Evolutionary conservation across 2,113 vertebrate genomes (phyloP).

Genomic region (Phycodurus eques): DNA sequence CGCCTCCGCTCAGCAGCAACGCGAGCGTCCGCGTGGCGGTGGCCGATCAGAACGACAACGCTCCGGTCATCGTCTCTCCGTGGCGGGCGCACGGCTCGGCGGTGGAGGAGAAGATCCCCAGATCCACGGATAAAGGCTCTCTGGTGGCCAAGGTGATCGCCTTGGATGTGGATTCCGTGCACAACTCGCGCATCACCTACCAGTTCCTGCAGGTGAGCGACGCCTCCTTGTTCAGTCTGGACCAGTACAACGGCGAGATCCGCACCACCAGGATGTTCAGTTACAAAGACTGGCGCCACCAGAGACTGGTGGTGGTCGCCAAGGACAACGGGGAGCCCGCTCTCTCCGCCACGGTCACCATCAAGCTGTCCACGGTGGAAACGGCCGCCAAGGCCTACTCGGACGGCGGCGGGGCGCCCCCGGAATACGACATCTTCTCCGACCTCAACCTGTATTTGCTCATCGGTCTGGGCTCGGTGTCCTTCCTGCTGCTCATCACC

Average conservation of each 20-base stretch:
- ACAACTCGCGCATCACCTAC: slow-evolving; percentile 75
- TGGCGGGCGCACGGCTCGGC: slow-evolving; percentile 66
- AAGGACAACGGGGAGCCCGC: slow-evolving; percentile 73
- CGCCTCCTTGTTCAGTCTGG: slow-evolving; percentile 72
- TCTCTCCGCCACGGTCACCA: slow-evolving; percentile 75
- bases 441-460: slow-evolving; percentile 58
- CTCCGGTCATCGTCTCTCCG: slow-evolving; percentile 72
- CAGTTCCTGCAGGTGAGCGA: slow-evolving; percentile 72
- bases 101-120: slow-evolving; percentile 63
- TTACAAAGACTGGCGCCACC: slow-evolving; percentile 67
- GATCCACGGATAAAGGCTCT: slow-evolving; percentile 49
- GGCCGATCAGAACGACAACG: slow-evolving; percentile 79
- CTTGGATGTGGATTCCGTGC: slow-evolving; percentile 67
- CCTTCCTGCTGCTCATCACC: slow-evolving; percentile 71
- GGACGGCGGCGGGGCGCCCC: slow-evolving; percentile 72
- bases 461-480: slow-evolving; percentile 73
- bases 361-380: slow-evolving; percentile 59
- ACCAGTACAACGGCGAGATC: slow-evolving; percentile 68
- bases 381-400: slow-evolving; percentile 48
- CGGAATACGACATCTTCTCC: slow-evolving; percentile 58
- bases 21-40: slow-evolving; percentile 73
- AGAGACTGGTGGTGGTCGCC: slow-evolving; percentile 73
- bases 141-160: slow-evolving; percentile 58
- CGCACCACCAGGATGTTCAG: slow-evolving; percentile 74
- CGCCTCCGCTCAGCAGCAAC: slow-evolving; percentile 63